Evolutionary conservation across 2,113 vertebrate genomes (phyloP), one percentile per base, ranked within the genome.

Genomic region (Embiotoca jacksoni): DNA sequence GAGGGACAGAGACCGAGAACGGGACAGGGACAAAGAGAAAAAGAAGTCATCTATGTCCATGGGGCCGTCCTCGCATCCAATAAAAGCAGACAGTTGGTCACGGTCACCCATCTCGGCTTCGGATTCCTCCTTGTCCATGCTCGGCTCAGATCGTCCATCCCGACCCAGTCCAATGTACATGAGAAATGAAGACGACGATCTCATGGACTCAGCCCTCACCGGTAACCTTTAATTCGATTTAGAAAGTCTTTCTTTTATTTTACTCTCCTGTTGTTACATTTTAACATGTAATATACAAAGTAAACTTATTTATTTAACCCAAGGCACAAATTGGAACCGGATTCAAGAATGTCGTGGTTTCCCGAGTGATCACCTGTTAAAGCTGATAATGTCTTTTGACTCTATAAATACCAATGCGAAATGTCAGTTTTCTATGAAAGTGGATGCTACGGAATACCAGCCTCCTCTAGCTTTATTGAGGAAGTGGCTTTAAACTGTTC

Each of bases 151-250:
- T 61, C 96, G 98, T 10, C 94, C 95, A 0, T 94, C 96, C 53
- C 94, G 97, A 16, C 93, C 96, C 2, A 98, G 97, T 89, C 98
- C 98, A 0, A 95, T 97, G 78, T 99, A 96, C 66, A 93, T 98
- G 58, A 96, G 97, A 2, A 97, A 97, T 36, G 98, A 99, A 46
- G 98, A 99, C 35, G 97, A 99, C 5, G 98, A 99, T 3, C 97
- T 99, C 77, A 99, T 99, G 97, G 97, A 99, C 92, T 97, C 97
- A 8, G 98, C 97, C 70, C 91, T 99, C 0, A 98, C 97, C 67
- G 97, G 98, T 63, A 97, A 98, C 87, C 82, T 95, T 52, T 93
- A 90, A 85, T 82, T 84, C 32, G 83, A 80, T 58, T 36, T n/a
- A 72, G 55, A 77, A 37, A 56, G 3, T 6, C 2, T 23, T 23